phyloP scores from a whole-genome alignment of 2,797 vertebrate genomes.

The Sparus aurata region DNA sequence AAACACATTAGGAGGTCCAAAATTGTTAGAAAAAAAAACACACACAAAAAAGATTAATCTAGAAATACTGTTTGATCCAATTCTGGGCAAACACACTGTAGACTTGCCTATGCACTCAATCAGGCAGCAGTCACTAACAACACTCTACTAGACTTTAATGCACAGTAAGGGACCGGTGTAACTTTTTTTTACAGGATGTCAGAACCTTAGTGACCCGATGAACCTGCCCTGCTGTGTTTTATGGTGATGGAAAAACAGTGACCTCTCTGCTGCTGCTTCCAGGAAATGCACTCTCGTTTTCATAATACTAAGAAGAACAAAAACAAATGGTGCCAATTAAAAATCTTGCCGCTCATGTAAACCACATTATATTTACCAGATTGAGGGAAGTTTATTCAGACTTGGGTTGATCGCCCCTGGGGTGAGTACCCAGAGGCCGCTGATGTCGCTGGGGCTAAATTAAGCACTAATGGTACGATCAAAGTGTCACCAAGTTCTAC shows the following conservation, averaged over 20 bases:
- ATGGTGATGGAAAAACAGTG: constrained; percentile 61
- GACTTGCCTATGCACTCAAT: constrained; percentile 15
- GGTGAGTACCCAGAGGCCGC: constrained; percentile 57
- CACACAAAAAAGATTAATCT: constrained; percentile 31
- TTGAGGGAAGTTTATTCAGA: constrained; percentile 73
- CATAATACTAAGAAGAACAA: constrained; percentile 10
- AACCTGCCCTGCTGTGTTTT: constrained; percentile 36
- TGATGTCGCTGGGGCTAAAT: constrained; percentile 41
- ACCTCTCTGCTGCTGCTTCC: constrained; percentile 53
- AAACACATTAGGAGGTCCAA: constrained; percentile 25
- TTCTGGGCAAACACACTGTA: constrained; percentile 4
- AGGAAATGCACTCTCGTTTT: constrained; percentile 51
- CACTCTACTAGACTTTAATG: background rate
- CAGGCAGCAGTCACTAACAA: constrained; percentile 17
- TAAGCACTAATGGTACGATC: constrained; percentile 44
- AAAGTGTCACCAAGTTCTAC: constrained; percentile 47
- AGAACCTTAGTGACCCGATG: constrained; percentile 42
- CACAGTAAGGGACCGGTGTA: background rate
- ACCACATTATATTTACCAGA: constrained; percentile 61
- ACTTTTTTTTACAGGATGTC: constrained; percentile 32
- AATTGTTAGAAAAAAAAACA: constrained; percentile 32
- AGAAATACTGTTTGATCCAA: constrained; percentile 41
- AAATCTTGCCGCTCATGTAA: constrained; percentile 59
- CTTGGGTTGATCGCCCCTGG: constrained; percentile 70
- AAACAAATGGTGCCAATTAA: constrained; percentile 68